Conservation (phyloP, 1,140 invertebrate genomes). For the Pachyrhynchus sulphureomaculatus region DNA sequence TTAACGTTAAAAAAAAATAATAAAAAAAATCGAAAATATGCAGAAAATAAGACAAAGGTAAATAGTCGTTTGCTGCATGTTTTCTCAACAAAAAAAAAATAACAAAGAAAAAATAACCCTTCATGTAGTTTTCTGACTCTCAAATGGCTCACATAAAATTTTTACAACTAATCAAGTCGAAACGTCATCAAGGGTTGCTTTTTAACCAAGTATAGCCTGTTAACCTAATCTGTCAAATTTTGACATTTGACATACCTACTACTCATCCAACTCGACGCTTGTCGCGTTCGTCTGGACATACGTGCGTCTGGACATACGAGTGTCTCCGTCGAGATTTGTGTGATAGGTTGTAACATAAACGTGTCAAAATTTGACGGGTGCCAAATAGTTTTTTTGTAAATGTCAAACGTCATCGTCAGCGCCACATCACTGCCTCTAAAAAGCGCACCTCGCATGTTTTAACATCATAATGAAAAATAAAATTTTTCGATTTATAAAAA, state of each 20-base stretch:
- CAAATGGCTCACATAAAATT: slow-evolving; percentile 25
- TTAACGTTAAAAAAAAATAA: background rate
- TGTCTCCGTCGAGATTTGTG: too few species aligned
- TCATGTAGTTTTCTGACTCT: slow-evolving; percentile 27
- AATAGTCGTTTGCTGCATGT: background rate
- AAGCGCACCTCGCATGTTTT: slow-evolving; percentile 45
- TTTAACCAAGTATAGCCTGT: background rate
- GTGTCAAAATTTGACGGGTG: too few species aligned
- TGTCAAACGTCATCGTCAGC: slow-evolving; percentile 31
- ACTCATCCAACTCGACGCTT: too few species aligned
- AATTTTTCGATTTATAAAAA: slow-evolving; percentile 32
- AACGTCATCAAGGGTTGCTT: slow-evolving; percentile 19
- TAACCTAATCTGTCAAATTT: slow-evolving; percentile 2
- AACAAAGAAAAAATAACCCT: slow-evolving; percentile 19
- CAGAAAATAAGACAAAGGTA: background rate
- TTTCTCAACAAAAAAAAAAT: slow-evolving; percentile 1
- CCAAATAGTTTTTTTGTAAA: background rate
- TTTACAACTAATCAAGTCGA: background rate
- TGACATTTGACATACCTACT: too few species aligned
- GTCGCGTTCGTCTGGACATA: too few species aligned
- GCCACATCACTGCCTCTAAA: slow-evolving; percentile 45
- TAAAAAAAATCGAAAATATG: background rate
- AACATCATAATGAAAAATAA: slow-evolving; percentile 36
- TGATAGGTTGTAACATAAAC: background rate
- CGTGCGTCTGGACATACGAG: too few species aligned